Evolutionary conservation across 53 echinoderm and acorn worm species (phyloP), one percentile per base, ranked within the genome.

Genomic region (Patiria pectinifera): DNA sequence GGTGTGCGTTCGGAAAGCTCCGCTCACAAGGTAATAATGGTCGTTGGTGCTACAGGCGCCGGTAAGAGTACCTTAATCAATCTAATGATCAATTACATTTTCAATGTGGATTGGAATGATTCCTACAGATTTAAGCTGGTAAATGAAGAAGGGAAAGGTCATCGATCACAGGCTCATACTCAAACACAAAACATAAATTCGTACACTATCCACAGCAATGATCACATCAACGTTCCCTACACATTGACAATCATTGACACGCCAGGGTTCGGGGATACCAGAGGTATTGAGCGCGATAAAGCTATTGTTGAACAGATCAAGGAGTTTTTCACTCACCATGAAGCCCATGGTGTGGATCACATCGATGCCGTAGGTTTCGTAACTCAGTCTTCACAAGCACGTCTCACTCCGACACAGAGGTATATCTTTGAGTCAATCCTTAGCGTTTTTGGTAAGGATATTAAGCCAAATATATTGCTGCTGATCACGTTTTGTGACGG

Each of bases 21-120:
- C 25, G 21, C 59, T 25, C 74, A 93, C 16, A 92, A 93, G 23
- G 83, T 95, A 13, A 92, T 93, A 18, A 92, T 96, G 94, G 79
- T 94, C 8, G 94, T 96, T 81, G 96, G 96, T 66, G 94, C 94
- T 61, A 94, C 96, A 45, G 96, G 96, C 22, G 94, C 94, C 24
- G 96, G 96, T 4, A 96, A 96, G 69, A 93, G 91, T 21, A 94
- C 94, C 12, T 84, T 94, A 23, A 94, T 96, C 62, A 96, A 96
- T 70, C 94, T 93, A 13, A 72, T 96, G 80, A 77, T 93, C 26
- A 96, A 96, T 71, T 94, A 96, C 86, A 76, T 94, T 43, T 74
- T 94, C 49, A 76, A 78, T 1, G 93, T 91, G 6, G 80, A 93
- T 45, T 93, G 94, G 94, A 69, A 93, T 22, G 96, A 96, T 63